Percentiles rank a stretch among this genome's conserved stretches.
Conservation (phyloP, 2,113 vertebrate genomes). For the Tetraodon nigroviridis region DNA sequence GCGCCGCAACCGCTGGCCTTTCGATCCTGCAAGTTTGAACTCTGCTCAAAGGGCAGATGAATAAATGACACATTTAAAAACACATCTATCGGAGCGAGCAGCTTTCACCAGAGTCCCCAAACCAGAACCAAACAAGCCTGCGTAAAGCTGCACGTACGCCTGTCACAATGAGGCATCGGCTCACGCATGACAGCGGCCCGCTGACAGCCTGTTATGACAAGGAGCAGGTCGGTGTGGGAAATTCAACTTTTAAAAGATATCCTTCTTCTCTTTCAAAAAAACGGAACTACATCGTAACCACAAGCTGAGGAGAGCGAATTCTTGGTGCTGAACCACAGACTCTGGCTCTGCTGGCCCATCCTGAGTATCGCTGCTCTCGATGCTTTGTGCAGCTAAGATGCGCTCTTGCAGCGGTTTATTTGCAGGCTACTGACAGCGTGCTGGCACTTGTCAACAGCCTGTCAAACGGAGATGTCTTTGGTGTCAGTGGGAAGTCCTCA, state of each 20-base stretch:
- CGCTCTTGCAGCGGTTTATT: conserved; percentile 62
- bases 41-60: conserved; percentile 1
- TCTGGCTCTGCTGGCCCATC: conserved; percentile 61
- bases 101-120: conserved; percentile 42
- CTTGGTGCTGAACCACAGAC: conserved; percentile 22
- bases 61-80: not conserved
- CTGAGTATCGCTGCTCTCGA: conserved; percentile 53
- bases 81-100: conserved; percentile 24
- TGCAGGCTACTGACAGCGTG: conserved; percentile 62
- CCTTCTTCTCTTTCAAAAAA: too few species aligned
- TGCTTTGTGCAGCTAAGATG: conserved; percentile 24
- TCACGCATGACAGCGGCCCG: conserved; percentile 21
- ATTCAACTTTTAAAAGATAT: not conserved
- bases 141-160: not conserved
- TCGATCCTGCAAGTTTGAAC: not conserved
- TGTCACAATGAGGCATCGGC: conserved; percentile 16
- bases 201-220: conserved; percentile 13
- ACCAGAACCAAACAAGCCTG: conserved; percentile 21
- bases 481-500: conserved; percentile 60
- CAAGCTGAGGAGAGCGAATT: conserved; percentile 14
- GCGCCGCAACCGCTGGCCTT: not conserved
- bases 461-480: conserved; percentile 40
- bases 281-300: not conserved
- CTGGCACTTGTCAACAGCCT: conserved; percentile 60
- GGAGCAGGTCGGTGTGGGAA: not conserved